Evolutionary conservation across 2,888 invertebrate genomes (phyloP), one percentile per base, ranked within the genome.

Genomic region (Pyrocoelia pectoralis): DNA sequence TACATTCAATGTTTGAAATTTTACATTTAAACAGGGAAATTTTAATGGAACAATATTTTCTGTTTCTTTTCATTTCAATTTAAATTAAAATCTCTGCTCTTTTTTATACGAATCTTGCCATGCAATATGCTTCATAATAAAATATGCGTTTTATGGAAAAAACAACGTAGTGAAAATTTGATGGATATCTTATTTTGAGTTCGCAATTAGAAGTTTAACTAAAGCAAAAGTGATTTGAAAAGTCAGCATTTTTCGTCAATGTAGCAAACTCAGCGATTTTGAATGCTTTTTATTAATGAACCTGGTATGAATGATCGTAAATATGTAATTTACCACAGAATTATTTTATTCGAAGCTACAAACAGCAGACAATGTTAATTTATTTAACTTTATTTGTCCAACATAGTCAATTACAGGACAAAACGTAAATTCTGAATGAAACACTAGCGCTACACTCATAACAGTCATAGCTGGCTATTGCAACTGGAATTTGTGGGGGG

Each of bases 131-230:
- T 43, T 43, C 15, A 50, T 53, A 53, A 24, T 49, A 43, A 48
- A 54, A 58, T 48, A 54, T 49, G 57, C 56, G 48, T 62, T 57
- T 65, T 38, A 46, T 49, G 56, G 55, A 54, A 65, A 65, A 56
- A 33, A 52, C 56, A 48, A 43, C 58, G 40, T 49, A 66, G 53
- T 56, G 59, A 55, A 64, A 66, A 56, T 63, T 66, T 59, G 66
- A 63, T 60, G 56, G 56, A 62, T 63, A 65, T 61, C 65, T 65
- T 61, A 54, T 61, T 66, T 66, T 56, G 56, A 56, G 59, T 41
- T 46, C 66, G 66, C 63, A 66, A 66, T 66, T 66, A 63, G 58
- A 59, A 60, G 55, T 55, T 55, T 56, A 64, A 64, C 56, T n/a
- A n/a, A n/a, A n/a, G 51, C 64, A 56, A 59, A 64, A 64, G 64